phyloP scores from a whole-genome alignment of 2,888 invertebrate genomes.

The Liposcelis brunnea region DNA sequence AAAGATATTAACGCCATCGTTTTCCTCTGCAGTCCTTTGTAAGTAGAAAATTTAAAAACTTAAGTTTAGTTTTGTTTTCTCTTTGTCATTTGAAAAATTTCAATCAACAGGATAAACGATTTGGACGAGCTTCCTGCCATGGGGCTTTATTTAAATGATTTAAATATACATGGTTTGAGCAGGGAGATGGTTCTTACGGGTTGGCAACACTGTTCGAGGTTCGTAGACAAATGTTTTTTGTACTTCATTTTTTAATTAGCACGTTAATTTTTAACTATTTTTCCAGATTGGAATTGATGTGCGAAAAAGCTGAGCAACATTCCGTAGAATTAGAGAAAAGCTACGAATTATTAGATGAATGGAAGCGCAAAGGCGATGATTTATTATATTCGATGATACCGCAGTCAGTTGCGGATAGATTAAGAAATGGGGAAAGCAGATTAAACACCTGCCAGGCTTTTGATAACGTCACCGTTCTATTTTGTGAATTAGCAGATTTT shows the following conservation, averaged over 20 bases:
- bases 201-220: slow-evolving; percentile 66
- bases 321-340: slow-evolving; percentile 64
- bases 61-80: not conserved
- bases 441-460: slow-evolving; percentile 69
- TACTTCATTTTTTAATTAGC: too few species aligned
- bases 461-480: slow-evolving; percentile 60
- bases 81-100: not conserved
- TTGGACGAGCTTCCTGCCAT: slow-evolving; percentile 65
- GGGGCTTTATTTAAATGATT: slow-evolving; percentile 62
- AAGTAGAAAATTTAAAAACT: slow-evolving; percentile 26
- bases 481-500: slow-evolving; percentile 48
- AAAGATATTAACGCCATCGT: slow-evolving; percentile 64
- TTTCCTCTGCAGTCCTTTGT: slow-evolving; percentile 79
- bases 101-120: slow-evolving; percentile 56
- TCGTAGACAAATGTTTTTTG: not conserved
- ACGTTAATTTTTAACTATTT: too few species aligned
- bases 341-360: slow-evolving; percentile 56
- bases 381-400: slow-evolving; percentile 87
- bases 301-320: slow-evolving; percentile 64
- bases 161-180: slow-evolving; percentile 71
- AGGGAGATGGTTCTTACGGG: slow-evolving; percentile 67
- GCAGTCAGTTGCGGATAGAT: slow-evolving; percentile 60
- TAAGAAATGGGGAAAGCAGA: slow-evolving; percentile 57
- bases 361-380: slow-evolving; percentile 74
- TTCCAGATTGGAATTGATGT: slow-evolving; percentile 53